These are phyloP conservation scores for Cryptoblepharus egeriae DNA, from an alignment of 2,797 vertebrate species.

Conservation along the genomic window DNA sequence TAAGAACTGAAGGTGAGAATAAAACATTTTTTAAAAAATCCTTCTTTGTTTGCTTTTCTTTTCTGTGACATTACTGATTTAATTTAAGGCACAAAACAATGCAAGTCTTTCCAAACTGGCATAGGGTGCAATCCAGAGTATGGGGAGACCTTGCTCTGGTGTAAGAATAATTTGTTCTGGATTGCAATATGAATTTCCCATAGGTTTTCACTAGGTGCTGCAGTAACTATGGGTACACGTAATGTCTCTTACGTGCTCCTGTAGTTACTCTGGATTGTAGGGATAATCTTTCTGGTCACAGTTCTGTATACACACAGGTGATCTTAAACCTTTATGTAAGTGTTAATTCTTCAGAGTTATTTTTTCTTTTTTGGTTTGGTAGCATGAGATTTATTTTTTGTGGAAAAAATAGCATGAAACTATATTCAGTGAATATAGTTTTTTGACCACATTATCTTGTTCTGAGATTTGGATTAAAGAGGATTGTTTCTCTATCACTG, in stretches of 20 bases:
- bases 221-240: no score
- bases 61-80: not conserved
- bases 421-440: not conserved
- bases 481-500: not conserved
- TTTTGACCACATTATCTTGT: not conserved
- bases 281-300: no score
- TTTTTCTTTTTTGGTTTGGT: not conserved
- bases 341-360: not conserved
- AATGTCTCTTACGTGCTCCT: no score
- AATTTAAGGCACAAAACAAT: not conserved
- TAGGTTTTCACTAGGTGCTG: no score
- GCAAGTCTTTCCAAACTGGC: not conserved
- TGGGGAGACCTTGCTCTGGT: no score
- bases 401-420: not conserved
- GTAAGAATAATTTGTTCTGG: no score
- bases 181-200: no score
- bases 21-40: not conserved
- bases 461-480: not conserved
- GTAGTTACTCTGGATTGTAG: no score
- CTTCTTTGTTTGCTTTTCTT: not conserved
- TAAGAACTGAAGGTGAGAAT: not conserved
- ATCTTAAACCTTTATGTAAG: not conserved
- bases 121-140: no score
- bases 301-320: not conserved
- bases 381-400: not conserved